phyloP scores from a whole-genome alignment of 35 echinoderm and acorn worm genomes.

The Acanthaster planci region DNA sequence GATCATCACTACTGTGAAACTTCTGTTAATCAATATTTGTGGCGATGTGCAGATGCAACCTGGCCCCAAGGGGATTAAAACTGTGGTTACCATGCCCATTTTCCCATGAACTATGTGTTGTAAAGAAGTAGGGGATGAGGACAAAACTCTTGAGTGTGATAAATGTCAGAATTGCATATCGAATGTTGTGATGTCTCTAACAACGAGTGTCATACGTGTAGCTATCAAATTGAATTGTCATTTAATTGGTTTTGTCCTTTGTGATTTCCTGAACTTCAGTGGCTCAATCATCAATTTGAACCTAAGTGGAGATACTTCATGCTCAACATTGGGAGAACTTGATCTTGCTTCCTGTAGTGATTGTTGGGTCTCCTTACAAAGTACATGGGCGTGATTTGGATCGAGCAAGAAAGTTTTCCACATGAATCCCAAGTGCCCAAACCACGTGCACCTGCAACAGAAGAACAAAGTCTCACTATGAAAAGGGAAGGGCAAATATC shows the following conservation, averaged over 20 bases:
- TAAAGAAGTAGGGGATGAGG: conserved; percentile 1
- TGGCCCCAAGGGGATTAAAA: not conserved
- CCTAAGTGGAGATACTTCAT: no score
- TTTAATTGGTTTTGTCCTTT: not conserved
- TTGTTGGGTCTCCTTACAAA: no score
- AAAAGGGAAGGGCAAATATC: not conserved
- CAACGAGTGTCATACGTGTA: not conserved
- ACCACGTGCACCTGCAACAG: not conserved
- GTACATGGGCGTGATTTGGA: no score
- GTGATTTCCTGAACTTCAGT: no score
- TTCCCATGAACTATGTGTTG: conserved; percentile 1
- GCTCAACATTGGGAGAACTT: no score
- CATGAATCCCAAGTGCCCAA: not conserved
- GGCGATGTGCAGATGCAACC: conserved; percentile 2
- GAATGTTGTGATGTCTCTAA: not conserved
- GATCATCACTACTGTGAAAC: not conserved
- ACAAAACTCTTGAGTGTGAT: not conserved
- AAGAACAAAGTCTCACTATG: not conserved
- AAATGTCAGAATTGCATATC: not conserved
- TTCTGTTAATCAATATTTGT: conserved; percentile 16
- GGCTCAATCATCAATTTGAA: no score
- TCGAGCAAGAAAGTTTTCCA: no score
- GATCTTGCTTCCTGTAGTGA: no score
- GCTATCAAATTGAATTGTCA: not conserved
- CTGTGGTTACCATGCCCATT: not conserved